Evolutionary conservation across 1,140 invertebrate species (phyloP).

Genomic region (Bursaphelenchus mucronatus): DNA sequence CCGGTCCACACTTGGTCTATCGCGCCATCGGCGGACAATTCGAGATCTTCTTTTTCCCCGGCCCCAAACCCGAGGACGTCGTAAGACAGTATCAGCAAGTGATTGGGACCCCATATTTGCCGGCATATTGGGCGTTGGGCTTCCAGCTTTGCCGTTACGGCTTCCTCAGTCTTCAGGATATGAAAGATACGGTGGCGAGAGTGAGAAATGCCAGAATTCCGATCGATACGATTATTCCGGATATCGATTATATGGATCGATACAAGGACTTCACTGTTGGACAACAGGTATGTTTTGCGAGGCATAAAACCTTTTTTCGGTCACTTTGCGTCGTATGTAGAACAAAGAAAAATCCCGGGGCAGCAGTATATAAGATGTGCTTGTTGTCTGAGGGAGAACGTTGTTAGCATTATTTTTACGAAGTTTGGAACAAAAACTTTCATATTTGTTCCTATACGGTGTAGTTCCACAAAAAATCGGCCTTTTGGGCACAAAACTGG

Average conservation of each 20-base stretch:
- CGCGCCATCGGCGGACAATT: constrained; percentile 59
- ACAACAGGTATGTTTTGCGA: too few relatives aligned
- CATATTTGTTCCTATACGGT: too few relatives aligned
- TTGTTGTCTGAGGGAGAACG: too few relatives aligned
- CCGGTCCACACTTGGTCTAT: constrained; percentile 55
- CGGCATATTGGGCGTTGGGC: constrained; percentile 64
- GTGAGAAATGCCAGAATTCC: constrained; percentile 60
- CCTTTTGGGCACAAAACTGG: too few relatives aligned
- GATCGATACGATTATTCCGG: constrained; percentile 18
- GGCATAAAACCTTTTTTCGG: too few relatives aligned
- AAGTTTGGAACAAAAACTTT: too few relatives aligned
- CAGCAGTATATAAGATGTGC: too few relatives aligned
- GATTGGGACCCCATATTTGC: constrained; percentile 60
- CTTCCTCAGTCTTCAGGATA: constrained; percentile 70
- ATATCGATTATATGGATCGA: constrained; percentile 78
- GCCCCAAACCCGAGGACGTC: constrained; percentile 63
- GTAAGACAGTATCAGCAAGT: constrained; percentile 65
- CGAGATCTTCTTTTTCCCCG: constrained; percentile 64
- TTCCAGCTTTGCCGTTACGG: constrained; percentile 68
- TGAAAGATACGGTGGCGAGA: constrained; percentile 62
- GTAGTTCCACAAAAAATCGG: too few relatives aligned
- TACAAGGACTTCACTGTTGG: constrained; percentile 76
- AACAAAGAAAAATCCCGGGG: too few relatives aligned
- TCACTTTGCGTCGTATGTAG: too few relatives aligned
- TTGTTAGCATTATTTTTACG: too few relatives aligned